These are phyloP conservation scores for Miniopterus natalensis DNA, from an alignment of 2,113 vertebrate genomes.

Conservation along the genomic window DNA sequence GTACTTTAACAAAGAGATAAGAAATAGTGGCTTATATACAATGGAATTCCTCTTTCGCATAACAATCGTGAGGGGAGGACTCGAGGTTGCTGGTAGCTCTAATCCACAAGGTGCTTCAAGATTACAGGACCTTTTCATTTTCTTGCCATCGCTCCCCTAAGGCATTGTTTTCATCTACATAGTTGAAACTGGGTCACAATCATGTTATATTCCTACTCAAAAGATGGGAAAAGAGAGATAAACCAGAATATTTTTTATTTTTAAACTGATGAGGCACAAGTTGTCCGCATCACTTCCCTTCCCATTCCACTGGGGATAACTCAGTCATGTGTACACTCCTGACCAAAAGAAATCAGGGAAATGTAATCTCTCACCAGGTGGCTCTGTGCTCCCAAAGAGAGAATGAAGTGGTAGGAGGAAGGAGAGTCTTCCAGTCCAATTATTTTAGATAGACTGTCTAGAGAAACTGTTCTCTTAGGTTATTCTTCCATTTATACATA, in stretches of 20 bases:
- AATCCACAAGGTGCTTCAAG: neutral
- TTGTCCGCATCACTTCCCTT: neutral
- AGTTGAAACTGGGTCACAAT: neutral
- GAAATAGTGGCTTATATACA: neutral
- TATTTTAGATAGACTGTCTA: neutral
- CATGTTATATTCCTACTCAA: neutral
- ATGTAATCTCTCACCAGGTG: neutral
- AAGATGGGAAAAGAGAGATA: neutral
- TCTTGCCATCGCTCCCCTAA: neutral
- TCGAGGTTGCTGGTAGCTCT: neutral
- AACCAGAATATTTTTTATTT: neutral
- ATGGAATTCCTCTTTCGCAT: neutral
- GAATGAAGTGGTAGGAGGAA: neutral
- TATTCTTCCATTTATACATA: neutral
- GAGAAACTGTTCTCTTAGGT: neutral
- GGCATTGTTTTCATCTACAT: neutral
- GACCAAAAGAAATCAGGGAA: slow-evolving; percentile 22
- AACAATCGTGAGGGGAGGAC: neutral
- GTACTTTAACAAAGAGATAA: neutral
- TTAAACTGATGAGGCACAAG: slow-evolving; percentile 9
- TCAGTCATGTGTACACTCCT: neutral
- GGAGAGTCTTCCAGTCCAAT: neutral
- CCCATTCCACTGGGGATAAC: neutral
- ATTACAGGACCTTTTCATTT: neutral
- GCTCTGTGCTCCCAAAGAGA: neutral